Evolutionary conservation across 1,140 invertebrate species (phyloP).

Genomic region (Vollenhovia emeryi): DNA sequence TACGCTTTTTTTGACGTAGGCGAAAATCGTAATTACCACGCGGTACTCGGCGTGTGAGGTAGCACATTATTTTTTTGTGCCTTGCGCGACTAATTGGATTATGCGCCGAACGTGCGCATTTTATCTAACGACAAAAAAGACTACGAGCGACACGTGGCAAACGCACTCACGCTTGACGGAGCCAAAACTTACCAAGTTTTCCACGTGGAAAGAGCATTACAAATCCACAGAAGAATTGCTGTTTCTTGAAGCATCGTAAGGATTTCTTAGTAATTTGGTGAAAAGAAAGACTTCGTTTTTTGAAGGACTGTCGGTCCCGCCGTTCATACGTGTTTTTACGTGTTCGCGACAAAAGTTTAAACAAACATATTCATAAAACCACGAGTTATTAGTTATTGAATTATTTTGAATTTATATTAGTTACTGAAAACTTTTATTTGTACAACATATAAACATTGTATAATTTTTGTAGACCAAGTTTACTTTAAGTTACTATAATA

Average conservation of each 20-base stretch:
- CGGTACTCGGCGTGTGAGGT: not conserved
- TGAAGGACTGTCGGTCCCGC: not conserved
- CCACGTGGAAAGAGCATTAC: not conserved
- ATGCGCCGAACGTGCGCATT: not conserved
- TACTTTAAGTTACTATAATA: too few species aligned
- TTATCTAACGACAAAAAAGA: conserved; percentile 5
- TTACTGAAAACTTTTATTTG: not conserved
- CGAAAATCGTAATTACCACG: conserved; percentile 14
- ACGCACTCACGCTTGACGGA: not conserved
- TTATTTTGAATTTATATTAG: too few species aligned
- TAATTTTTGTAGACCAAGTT: too few species aligned
- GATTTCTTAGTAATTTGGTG: not conserved
- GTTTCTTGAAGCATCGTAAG: not conserved
- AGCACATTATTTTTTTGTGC: conserved; percentile 7
- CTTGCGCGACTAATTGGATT: conserved; percentile 12
- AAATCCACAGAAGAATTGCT: not conserved
- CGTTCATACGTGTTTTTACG: not conserved
- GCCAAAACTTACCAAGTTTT: not conserved
- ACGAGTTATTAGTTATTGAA: not conserved
- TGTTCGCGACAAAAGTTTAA: not conserved
- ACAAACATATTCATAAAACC: not conserved
- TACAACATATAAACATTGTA: too few species aligned
- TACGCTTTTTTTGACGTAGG: not conserved
- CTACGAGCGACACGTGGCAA: not conserved
- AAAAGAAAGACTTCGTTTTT: not conserved